Conservation (phyloP, 92 coral and sea anemone species). For the Parazoanthus swiftii region DNA sequence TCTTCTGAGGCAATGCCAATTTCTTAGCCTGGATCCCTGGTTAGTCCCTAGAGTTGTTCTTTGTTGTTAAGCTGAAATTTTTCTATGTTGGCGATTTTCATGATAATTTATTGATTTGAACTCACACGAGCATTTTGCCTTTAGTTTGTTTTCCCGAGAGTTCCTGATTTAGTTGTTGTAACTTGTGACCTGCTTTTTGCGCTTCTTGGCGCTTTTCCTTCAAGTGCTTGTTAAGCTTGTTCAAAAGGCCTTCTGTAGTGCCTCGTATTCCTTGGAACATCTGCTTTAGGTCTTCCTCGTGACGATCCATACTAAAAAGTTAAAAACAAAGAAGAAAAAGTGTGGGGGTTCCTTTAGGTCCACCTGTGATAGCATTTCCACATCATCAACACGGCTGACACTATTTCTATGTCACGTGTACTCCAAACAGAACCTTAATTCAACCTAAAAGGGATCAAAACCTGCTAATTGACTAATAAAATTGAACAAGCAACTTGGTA, state of each 20-base stretch:
- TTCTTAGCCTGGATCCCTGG: too few relatives aligned
- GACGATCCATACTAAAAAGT: slow-evolving; percentile 71
- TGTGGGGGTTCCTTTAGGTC: too few relatives aligned
- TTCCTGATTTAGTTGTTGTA: slow-evolving; percentile 78
- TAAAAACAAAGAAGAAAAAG: background rate
- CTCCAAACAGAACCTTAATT: too few relatives aligned
- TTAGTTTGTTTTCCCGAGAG: slow-evolving; percentile 78
- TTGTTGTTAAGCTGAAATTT: background rate
- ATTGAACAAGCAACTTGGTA: too few relatives aligned
- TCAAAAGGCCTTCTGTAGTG: slow-evolving; percentile 68
- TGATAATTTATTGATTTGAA: background rate
- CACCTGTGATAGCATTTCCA: too few relatives aligned
- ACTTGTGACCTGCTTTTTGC: slow-evolving; percentile 46
- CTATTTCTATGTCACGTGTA: too few relatives aligned
- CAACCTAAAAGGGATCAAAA: too few relatives aligned
- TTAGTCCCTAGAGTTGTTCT: background rate
- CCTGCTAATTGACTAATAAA: too few relatives aligned
- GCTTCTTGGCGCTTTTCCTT: slow-evolving; percentile 67
- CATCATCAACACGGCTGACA: too few relatives aligned
- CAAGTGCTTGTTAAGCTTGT: slow-evolving; percentile 60
- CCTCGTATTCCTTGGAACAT: slow-evolving; percentile 73
- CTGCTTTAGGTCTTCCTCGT: slow-evolving; percentile 85
- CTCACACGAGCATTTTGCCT: slow-evolving; percentile 80
- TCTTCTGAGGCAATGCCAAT: too few relatives aligned
- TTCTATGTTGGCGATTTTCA: too few relatives aligned